Base-by-base conservation (phyloP, 2,888 invertebrate species). In the Odontomyia ornata region DNA sequence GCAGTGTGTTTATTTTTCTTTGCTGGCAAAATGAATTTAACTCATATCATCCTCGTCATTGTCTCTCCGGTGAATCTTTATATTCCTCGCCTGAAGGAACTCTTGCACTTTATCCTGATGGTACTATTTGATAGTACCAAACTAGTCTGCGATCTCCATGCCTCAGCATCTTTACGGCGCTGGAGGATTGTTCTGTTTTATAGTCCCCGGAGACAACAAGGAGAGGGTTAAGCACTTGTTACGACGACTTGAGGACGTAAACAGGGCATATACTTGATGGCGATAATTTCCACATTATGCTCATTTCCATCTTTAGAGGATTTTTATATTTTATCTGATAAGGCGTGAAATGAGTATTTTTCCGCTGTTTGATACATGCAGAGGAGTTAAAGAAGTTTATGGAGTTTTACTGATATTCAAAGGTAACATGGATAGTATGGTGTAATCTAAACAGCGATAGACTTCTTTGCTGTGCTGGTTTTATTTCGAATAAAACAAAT, bases 61-160 rank as follows among this genome's bases (percentile, higher is more conserved):
- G 47, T 73, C 76, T 79, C 72, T 21, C 5, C 13, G 62, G 57
- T 30, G 56, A 46, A 75, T 76, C 67, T 67, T n/a, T 57, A 30
- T 57, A 76, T 60, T 67, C 27, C 71, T 52, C 15, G 18, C 30
- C 64, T 25, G 11, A 27, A 65, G 73, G 73, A 77, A 75, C 77
- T 77, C 72, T 76, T 79, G 77, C 76, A 76, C 76, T 77, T 77
- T 30, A 57, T 65, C 73, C 46, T 64, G 77, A 77, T 79, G 65
- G n/a, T 77, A 47, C 65, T 69, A 71, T 46, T 47, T 75, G 78
- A 78, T 78, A 78, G 76, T 62, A 27, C 21, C 57, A 65, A 64
- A 67, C 57, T 76, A 67, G 52, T 60, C 73, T 47, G 57, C 28
- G 47, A 1, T 18, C 27, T 18, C 21, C 21, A 72, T 47, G 18